Percentiles rank a stretch among this genome's conserved stretches.
phyloP scores from a whole-genome alignment of 2,888 invertebrate species.

The Oxyteleia sp. region DNA sequence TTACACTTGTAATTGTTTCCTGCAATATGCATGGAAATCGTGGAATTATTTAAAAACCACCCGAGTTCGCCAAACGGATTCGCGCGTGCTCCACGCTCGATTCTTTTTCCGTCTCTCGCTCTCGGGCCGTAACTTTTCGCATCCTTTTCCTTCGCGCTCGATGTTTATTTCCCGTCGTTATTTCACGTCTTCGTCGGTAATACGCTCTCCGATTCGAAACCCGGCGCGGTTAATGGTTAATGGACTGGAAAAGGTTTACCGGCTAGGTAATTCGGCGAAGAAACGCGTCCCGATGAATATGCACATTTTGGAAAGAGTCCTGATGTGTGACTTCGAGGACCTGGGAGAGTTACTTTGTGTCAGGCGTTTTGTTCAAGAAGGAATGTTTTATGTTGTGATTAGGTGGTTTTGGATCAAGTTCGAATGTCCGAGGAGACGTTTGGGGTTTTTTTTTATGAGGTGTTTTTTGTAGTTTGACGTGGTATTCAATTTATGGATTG shows the following conservation, averaged over 20 bases:
- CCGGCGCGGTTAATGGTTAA: constrained; percentile 83
- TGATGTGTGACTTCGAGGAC: constrained; percentile 39
- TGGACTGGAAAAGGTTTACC: constrained; percentile 86
- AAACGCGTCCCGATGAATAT: constrained; percentile 61
- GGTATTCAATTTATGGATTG: too few species aligned
- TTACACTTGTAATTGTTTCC: constrained; percentile 88
- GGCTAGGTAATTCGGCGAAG: constrained; percentile 45
- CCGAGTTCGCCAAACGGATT: constrained; percentile 75
- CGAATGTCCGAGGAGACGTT: background rate
- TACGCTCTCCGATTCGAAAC: constrained; percentile 81
- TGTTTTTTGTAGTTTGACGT: too few species aligned
- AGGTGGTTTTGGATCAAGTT: constrained; percentile 15
- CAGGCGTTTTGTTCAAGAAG: background rate
- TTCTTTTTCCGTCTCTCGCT: constrained; percentile 60
- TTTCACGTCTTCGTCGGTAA: constrained; percentile 74
- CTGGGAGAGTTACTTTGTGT: constrained; percentile 27
- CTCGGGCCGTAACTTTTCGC: constrained; percentile 56
- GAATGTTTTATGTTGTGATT: constrained; percentile 27
- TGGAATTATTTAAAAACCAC: constrained; percentile 87
- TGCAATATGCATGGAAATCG: constrained; percentile 88
- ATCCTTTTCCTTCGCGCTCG: constrained; percentile 70
- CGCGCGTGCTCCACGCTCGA: constrained; percentile 72
- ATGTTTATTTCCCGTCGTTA: constrained; percentile 75
- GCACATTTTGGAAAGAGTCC: constrained; percentile 16
- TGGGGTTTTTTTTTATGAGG: too few species aligned